Evolutionary conservation across 2,113 vertebrate species (phyloP).

Genomic region (Pan paniscus): DNA sequence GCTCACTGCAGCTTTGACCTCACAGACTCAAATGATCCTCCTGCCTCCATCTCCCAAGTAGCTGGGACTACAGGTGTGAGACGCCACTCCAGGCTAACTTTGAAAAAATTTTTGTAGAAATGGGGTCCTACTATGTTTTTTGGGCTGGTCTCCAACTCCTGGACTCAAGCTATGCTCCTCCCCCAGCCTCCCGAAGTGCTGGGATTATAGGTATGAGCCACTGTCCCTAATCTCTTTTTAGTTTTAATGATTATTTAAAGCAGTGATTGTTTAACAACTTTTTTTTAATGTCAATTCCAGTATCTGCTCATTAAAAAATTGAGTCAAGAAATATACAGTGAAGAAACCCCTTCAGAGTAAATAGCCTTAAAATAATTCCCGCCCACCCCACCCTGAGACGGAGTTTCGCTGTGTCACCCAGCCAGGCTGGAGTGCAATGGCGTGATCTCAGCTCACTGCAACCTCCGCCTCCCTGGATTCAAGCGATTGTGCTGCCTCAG

Average conservation of each 20-base stretch:
- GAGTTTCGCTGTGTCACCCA: no score
- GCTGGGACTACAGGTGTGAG: background rate
- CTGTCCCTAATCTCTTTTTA: background rate
- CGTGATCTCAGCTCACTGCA: no score
- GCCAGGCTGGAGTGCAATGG: no score
- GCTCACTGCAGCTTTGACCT: background rate
- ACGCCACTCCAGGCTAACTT: background rate
- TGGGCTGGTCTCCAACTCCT: background rate
- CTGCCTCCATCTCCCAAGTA: background rate
- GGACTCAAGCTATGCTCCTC: no score
- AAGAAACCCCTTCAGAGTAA: background rate
- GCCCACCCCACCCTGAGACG: no score
- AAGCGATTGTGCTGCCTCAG: no score
- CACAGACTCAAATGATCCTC: background rate
- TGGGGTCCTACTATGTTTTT: background rate
- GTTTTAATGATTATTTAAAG: background rate
- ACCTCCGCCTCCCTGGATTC: no score
- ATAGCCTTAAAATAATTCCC: background rate
- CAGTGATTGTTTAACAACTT: background rate
- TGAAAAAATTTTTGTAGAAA: background rate
- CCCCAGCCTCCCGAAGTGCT: no score
- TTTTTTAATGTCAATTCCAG: background rate
- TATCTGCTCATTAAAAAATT: conserved; percentile 3
- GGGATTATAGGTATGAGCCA: no score
- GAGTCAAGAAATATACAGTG: background rate